Percentiles rank a stretch among this genome's conserved stretches.
phyloP scores from a whole-genome alignment of 1,140 invertebrate species.

The Brachionus manjavacas region DNA sequence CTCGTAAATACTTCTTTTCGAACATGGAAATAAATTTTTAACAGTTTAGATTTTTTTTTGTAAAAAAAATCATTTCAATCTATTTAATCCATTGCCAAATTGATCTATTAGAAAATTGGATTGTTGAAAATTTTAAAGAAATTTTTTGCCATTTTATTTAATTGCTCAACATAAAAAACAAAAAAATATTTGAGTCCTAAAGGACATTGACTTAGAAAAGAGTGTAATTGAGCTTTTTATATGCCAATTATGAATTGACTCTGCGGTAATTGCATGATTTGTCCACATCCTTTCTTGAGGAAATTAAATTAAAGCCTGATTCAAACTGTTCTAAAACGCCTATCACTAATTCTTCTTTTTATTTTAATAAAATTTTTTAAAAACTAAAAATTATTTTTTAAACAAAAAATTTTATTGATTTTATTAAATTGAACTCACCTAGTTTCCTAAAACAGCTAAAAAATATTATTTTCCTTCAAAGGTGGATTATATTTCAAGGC shows the following conservation, averaged over 20 bases:
- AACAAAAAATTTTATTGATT: background rate
- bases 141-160: background rate
- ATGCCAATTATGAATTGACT: background rate
- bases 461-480: background rate
- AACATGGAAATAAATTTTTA: background rate
- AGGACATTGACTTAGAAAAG: background rate
- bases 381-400: background rate
- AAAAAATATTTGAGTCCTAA: background rate
- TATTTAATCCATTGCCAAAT: background rate
- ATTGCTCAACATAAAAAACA: background rate
- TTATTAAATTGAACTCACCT: background rate
- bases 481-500: background rate
- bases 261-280: background rate
- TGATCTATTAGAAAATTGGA: background rate
- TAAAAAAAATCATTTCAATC: background rate
- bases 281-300: background rate
- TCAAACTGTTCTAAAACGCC: background rate
- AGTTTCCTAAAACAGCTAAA: background rate
- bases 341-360: background rate
- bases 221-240: background rate
- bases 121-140: background rate
- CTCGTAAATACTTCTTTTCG: background rate
- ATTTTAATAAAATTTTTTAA: background rate
- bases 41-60: background rate
- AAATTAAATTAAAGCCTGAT: background rate